A percentile compares a stretch with the other conserved stretches of the same genome.
These are phyloP conservation scores for Tetranychus piercei DNA, from an alignment of 2,888 invertebrate species.

Conservation along the genomic window DNA sequence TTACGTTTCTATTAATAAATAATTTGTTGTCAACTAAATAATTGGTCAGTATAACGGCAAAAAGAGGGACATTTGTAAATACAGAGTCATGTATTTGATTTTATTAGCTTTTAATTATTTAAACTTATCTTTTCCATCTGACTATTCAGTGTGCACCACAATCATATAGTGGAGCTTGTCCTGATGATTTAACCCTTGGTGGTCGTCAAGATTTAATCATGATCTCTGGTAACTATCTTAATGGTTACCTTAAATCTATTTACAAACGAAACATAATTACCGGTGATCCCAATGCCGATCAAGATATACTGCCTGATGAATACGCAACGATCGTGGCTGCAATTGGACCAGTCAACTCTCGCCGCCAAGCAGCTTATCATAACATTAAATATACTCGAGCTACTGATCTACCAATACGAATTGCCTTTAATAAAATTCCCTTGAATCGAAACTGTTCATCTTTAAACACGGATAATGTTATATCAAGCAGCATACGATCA, in stretches of 20 bases:
- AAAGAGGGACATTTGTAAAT: too few species aligned
- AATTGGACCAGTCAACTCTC: conserved; percentile 59
- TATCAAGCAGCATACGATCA: not conserved
- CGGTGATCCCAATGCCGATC: conserved; percentile 35
- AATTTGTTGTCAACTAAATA: too few species aligned
- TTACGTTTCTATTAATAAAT: too few species aligned
- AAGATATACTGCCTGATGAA: conserved; percentile 11
- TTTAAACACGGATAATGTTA: conserved; percentile 15
- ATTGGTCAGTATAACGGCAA: too few species aligned
- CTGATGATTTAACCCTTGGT: conserved; percentile 52
- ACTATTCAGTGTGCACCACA: conserved; percentile 29
- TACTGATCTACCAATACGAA: conserved; percentile 22
- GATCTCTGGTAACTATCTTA: conserved; percentile 54
- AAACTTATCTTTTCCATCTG: not conserved
- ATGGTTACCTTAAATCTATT: conserved; percentile 59
- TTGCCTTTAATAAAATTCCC: conserved; percentile 25
- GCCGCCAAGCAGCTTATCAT: conserved; percentile 67
- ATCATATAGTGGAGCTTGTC: conserved; percentile 62
- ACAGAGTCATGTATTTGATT: too few species aligned
- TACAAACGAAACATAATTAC: conserved; percentile 48
- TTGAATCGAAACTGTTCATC: conserved; percentile 22
- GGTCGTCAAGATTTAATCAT: conserved; percentile 57
- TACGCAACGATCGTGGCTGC: conserved; percentile 61
- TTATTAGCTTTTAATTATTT: not conserved
- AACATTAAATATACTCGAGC: conserved; percentile 19